Evolutionary conservation across 2,888 invertebrate genomes (phyloP).

Genomic region (Hemistola chrysoprasaria): DNA sequence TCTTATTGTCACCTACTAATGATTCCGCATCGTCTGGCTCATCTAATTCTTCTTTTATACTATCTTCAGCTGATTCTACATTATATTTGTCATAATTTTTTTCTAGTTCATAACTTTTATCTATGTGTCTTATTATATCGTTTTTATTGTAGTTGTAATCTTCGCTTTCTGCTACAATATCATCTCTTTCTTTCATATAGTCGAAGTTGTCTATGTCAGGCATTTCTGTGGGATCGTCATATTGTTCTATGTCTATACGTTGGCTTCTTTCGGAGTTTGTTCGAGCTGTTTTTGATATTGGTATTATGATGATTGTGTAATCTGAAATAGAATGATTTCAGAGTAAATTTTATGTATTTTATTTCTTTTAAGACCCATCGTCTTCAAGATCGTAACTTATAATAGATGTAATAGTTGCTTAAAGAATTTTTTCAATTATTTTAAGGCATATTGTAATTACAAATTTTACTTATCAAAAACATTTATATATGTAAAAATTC

Average conservation of each 20-base stretch:
- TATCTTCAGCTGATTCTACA: constrained; percentile 3
- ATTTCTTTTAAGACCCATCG: no score
- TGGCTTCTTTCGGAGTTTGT: constrained; percentile 9
- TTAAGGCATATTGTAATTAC: no score
- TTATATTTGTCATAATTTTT: constrained; percentile 4
- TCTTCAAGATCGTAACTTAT: no score
- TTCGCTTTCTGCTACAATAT: background rate
- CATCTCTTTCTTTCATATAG: constrained; percentile 39
- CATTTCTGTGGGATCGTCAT: constrained; percentile 54
- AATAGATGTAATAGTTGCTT: no score
- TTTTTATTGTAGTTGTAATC: background rate
- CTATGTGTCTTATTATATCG: constrained; percentile 6
- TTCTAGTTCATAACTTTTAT: background rate
- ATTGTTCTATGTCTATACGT: constrained; percentile 54
- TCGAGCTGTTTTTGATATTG: constrained; percentile 12
- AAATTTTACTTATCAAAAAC: no score
- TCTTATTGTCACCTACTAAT: constrained; percentile 56
- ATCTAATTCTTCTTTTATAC: constrained; percentile 16
- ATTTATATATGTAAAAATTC: no score
- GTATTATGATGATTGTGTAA: constrained; percentile 19
- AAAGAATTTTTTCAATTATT: no score
- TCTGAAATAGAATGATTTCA: constrained; percentile 25
- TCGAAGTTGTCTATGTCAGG: constrained; percentile 58
- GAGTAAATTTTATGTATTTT: no score
- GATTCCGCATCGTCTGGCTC: constrained; percentile 23